These are phyloP conservation scores for Typhlichthys subterraneus DNA, from an alignment of 2,797 vertebrate genomes.

Conservation along the genomic window DNA sequence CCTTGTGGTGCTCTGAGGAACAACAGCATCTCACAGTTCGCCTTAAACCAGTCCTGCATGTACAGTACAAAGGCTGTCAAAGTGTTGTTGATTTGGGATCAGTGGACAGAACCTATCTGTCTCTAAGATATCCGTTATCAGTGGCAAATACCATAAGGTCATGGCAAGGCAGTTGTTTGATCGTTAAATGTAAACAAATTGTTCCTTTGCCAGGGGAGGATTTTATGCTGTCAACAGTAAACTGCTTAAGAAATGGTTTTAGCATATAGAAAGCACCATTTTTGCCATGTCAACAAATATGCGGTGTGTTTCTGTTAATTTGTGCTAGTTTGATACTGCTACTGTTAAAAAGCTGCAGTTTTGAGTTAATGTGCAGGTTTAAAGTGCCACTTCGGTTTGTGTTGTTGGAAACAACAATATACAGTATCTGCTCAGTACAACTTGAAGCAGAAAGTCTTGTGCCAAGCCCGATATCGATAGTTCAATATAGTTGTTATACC, in stretches of 20 bases:
- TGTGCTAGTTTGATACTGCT: too few relatives aligned
- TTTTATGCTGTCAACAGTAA: too few relatives aligned
- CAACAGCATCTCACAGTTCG: constrained; percentile 11
- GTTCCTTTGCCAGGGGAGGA: too few relatives aligned
- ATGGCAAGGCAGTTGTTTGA: too few relatives aligned
- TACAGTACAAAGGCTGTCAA: constrained; percentile 1
- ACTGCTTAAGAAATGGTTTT: too few relatives aligned
- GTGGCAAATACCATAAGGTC: neutral
- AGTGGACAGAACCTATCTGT: neutral
- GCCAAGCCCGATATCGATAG: neutral
- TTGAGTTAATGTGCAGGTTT: neutral
- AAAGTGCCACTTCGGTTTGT: neutral
- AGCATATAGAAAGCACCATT: too few relatives aligned
- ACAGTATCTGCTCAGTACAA: neutral
- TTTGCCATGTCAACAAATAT: too few relatives aligned
- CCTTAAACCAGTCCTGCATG: constrained; percentile 10
- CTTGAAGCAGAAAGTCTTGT: constrained; percentile 2
- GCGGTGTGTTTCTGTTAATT: too few relatives aligned
- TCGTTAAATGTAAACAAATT: too few relatives aligned
- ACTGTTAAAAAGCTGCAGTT: too few relatives aligned
- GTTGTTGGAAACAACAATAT: neutral
- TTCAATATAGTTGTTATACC: too few relatives aligned
- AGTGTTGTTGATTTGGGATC: constrained; percentile 3
- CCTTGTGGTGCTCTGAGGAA: neutral
- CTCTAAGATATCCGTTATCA: neutral